Conservation (phyloP, 2,888 invertebrate species). For the Flabesymbios commensalis region DNA sequence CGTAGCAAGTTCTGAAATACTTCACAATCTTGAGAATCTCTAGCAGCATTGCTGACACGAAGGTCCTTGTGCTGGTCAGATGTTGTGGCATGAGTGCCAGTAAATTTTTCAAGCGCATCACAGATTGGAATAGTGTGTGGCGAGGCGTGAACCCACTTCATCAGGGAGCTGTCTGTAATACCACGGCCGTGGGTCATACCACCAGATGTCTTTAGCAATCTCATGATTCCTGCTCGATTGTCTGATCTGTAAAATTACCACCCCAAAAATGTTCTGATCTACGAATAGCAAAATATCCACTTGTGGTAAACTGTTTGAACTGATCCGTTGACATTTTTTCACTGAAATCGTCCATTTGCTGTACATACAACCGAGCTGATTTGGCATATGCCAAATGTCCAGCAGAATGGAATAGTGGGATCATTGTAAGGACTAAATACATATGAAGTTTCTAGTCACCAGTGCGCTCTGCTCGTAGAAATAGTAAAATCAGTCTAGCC, state of each 20-base stretch:
- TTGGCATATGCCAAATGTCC: neutral
- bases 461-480: neutral
- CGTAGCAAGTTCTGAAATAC: too few relatives aligned
- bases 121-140: neutral
- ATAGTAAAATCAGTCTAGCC: neutral
- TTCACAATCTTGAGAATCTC: too few relatives aligned
- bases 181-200: neutral
- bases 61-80: neutral
- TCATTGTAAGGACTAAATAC: neutral
- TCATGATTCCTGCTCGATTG: neutral
- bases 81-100: neutral
- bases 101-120: neutral
- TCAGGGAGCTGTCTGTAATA: neutral
- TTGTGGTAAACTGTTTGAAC: neutral
- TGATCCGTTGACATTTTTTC: neutral
- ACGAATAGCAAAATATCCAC: neutral
- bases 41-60: too few relatives aligned
- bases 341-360: neutral
- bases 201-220: neutral
- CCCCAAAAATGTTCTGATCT: neutral
- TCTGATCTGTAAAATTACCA: slow-evolving; percentile 1
- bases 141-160: neutral
- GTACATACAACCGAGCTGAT: neutral
- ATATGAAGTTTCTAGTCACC: neutral
- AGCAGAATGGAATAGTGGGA: neutral